Percentiles rank a stretch among this genome's conserved stretches.
Evolutionary conservation across 2,888 invertebrate genomes (phyloP).

Genomic region (Apomyelois bistriatella): DNA sequence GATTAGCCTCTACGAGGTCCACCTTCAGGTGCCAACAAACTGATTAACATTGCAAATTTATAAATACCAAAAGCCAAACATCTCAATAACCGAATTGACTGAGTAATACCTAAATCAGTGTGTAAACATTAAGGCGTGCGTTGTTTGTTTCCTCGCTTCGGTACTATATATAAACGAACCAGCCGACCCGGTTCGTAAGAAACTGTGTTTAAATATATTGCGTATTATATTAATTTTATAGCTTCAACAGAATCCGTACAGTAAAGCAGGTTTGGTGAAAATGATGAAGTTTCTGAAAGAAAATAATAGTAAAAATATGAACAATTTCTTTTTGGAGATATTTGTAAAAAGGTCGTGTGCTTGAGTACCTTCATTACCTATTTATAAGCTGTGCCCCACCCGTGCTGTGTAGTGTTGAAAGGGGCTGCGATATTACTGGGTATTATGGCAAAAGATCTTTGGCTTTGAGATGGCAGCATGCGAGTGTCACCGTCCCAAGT

Average conservation of each 20-base stretch:
- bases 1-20: not conserved
- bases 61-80: not conserved
- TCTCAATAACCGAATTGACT: slow-evolving; percentile 9
- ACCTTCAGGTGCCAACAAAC: not conserved
- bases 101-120: slow-evolving; percentile 10
- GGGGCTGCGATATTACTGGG: too few species aligned
- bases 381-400: too few species aligned
- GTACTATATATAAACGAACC: slow-evolving; percentile 11
- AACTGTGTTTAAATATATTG: slow-evolving; percentile 7
- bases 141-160: slow-evolving; percentile 1
- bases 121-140: slow-evolving; percentile 7
- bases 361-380: too few species aligned
- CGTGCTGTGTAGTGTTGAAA: too few species aligned
- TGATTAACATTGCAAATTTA: not conserved
- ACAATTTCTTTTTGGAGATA: too few species aligned
- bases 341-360: too few species aligned
- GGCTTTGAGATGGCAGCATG: too few species aligned
- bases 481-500: too few species aligned
- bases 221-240: slow-evolving; percentile 10
- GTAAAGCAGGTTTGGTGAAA: not conserved
- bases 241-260: not conserved
- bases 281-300: not conserved
- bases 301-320: not conserved
- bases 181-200: slow-evolving; percentile 5
- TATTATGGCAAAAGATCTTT: too few species aligned